Evolutionary conservation across 2,888 invertebrate species (phyloP).

Genomic region (Mesoligia furuncula): DNA sequence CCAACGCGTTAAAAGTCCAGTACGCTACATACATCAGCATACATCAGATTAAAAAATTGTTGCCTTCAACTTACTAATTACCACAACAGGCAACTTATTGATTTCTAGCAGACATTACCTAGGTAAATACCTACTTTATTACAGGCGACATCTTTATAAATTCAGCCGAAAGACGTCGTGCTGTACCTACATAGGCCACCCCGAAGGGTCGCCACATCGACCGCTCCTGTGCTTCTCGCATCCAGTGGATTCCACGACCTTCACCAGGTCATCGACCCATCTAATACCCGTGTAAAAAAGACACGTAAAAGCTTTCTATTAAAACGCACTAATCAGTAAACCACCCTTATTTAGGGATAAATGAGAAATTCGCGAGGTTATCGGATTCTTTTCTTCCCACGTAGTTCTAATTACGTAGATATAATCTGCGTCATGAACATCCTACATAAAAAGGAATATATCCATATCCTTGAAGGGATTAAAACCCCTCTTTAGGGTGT

Average conservation of each 20-base stretch:
- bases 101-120: not conserved
- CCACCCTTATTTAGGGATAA: not conserved
- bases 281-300: not conserved
- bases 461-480: not conserved
- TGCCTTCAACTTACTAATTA: not conserved
- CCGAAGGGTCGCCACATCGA: not conserved
- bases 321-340: constrained; percentile 4
- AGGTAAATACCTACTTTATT: not conserved
- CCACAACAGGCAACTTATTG: not conserved
- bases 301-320: not conserved
- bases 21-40: too few relatives aligned
- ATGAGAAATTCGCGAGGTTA: not conserved
- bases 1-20: not conserved
- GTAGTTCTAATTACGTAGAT: constrained; percentile 12
- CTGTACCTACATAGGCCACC: not conserved
- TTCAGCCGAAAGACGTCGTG: not conserved
- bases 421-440: constrained; percentile 1
- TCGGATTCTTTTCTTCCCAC: constrained; percentile 12
- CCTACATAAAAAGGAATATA: not conserved
- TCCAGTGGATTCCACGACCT: not conserved
- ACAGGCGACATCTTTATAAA: not conserved
- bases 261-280: not conserved
- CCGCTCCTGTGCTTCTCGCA: not conserved
- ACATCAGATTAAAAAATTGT: not conserved
- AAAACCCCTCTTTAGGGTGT: not conserved